Percentiles rank a stretch among this genome's conserved stretches.
These are phyloP conservation scores for Amiota mariae DNA, from an alignment of 2,888 invertebrate genomes.

Conservation along the genomic window DNA sequence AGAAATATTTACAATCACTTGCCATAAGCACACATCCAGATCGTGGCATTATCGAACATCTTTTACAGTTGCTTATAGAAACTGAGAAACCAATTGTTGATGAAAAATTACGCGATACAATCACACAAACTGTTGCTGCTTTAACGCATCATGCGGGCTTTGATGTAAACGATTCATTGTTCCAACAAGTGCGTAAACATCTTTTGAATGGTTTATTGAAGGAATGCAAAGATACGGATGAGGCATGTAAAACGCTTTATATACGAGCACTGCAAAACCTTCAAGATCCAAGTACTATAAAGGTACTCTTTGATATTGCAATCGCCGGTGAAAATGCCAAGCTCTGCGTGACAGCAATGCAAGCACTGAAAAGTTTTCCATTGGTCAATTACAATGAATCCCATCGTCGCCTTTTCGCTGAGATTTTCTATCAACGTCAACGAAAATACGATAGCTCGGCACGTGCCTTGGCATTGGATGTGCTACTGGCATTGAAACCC, in stretches of 20 bases:
- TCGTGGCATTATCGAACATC: slow-evolving; percentile 73
- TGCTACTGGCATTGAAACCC: slow-evolving; percentile 79
- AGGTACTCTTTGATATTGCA: slow-evolving; percentile 75
- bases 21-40: slow-evolving; percentile 81
- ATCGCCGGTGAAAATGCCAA: slow-evolving; percentile 75
- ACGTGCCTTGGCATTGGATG: slow-evolving; percentile 81
- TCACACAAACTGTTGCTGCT: slow-evolving; percentile 79
- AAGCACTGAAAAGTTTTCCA: slow-evolving; percentile 78
- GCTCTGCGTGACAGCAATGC: slow-evolving; percentile 80
- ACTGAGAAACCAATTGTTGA: slow-evolving; percentile 75
- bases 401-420: slow-evolving; percentile 75
- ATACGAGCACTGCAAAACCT: slow-evolving; percentile 83
- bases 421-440: slow-evolving; percentile 78
- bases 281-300: slow-evolving; percentile 77
- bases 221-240: slow-evolving; percentile 74
- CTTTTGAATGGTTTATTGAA: slow-evolving; percentile 70
- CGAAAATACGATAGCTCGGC: slow-evolving; percentile 81
- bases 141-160: slow-evolving; percentile 75
- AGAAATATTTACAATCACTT: slow-evolving; percentile 83
- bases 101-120: slow-evolving; percentile 79
- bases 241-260: slow-evolving; percentile 76
- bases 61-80: slow-evolving; percentile 59
- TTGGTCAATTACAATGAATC: slow-evolving; percentile 64
- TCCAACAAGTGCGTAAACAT: slow-evolving; percentile 65
- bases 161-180: slow-evolving; percentile 53